A percentile compares a stretch with the other conserved stretches of the same genome.
Evolutionary conservation across 2,797 vertebrate genomes (phyloP).

Genomic region (Sebastes trivittatus): DNA sequence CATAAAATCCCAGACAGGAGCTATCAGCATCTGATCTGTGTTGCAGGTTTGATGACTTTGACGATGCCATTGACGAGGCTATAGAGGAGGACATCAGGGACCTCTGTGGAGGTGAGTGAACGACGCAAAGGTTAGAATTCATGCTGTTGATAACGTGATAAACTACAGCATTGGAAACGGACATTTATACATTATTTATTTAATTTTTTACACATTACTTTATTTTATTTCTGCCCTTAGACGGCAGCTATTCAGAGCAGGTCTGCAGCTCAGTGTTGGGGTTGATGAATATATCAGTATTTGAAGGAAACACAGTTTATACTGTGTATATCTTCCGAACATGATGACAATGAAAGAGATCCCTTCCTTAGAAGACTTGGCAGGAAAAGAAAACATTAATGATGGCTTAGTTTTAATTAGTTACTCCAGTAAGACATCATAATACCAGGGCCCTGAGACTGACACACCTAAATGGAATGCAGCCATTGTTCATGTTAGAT

Average conservation of each 20-base stretch:
- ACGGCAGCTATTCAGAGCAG: not conserved
- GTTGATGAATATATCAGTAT: not conserved
- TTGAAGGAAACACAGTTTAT: not conserved
- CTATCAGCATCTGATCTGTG: not conserved
- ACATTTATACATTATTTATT: not conserved
- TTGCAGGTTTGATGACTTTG: conserved; percentile 96
- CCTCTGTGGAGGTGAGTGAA: conserved; percentile 85
- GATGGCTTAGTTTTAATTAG: not conserved
- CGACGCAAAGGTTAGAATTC: not conserved
- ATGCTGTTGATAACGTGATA: not conserved
- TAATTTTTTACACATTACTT: not conserved
- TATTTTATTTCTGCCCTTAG: not conserved
- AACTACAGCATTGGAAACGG: not conserved
- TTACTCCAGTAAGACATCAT: not conserved
- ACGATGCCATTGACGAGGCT: conserved; percentile 97
- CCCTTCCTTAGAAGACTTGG: not conserved
- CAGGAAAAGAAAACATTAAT: not conserved
- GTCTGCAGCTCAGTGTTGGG: not conserved
- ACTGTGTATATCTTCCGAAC: not conserved
- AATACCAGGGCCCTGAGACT: not conserved
- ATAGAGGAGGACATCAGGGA: conserved; percentile 96
- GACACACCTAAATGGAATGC: not conserved
- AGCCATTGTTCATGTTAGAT: not conserved
- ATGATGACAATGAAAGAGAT: not conserved
- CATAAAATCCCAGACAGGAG: not conserved